phyloP scores from a whole-genome alignment of 2,888 invertebrate species.

The Cephalotes varians region DNA sequence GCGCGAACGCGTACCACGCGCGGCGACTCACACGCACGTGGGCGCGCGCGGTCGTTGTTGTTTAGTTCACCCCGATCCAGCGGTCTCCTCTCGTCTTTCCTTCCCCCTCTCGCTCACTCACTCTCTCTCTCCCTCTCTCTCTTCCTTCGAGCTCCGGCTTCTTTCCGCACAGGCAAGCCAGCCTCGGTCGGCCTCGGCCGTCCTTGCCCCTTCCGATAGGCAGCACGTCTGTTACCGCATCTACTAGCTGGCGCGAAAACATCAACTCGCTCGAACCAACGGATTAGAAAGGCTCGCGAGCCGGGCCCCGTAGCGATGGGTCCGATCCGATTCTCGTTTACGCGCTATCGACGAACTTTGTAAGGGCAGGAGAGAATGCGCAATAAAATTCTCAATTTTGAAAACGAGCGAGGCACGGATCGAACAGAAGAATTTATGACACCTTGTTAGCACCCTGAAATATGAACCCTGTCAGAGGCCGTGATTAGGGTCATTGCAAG shows the following conservation, averaged over 20 bases:
- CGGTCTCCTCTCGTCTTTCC: constrained; percentile 42
- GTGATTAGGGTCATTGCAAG: constrained; percentile 18
- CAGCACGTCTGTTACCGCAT: constrained; percentile 76
- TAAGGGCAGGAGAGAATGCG: background rate
- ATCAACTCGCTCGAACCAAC: constrained; percentile 70
- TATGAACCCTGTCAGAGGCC: background rate
- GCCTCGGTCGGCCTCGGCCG: constrained; percentile 83
- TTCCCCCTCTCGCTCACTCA: constrained; percentile 8
- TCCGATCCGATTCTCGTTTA: constrained; percentile 54
- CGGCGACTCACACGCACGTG: constrained; percentile 5
- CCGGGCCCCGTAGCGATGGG: constrained; percentile 35
- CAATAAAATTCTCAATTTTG: background rate
- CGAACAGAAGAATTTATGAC: constrained; percentile 1
- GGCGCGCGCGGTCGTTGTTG: constrained; percentile 41
- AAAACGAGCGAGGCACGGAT: background rate
- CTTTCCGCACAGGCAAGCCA: constrained; percentile 64
- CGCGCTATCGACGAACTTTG: background rate
- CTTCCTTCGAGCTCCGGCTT: constrained; percentile 61
- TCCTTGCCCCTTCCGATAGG: constrained; percentile 84
- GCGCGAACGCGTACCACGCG: no score
- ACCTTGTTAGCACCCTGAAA: constrained; percentile 4
- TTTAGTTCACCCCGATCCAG: constrained; percentile 61
- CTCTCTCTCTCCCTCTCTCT: constrained; percentile 55
- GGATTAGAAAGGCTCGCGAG: constrained; percentile 82
- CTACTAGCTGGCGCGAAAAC: constrained; percentile 82